Evolutionary conservation across 1,140 invertebrate species (phyloP).

Genomic region (Cepaea nemoralis): DNA sequence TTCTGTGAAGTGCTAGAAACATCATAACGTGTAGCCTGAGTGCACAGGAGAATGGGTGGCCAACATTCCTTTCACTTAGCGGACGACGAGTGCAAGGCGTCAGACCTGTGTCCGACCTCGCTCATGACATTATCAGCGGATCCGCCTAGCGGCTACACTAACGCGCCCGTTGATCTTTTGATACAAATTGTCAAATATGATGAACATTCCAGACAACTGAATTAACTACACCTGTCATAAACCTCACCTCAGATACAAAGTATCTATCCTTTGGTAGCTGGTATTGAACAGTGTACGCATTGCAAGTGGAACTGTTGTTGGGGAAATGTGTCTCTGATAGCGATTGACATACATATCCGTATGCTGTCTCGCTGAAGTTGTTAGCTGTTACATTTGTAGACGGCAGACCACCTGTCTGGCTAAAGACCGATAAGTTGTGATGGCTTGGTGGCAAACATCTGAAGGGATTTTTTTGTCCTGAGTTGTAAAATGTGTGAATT

Average conservation of each 20-base stretch:
- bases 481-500: neutral
- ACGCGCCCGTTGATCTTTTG: too few species aligned
- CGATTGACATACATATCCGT: neutral
- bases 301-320: neutral
- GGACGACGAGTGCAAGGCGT: too few species aligned
- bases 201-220: too few species aligned
- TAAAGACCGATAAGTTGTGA: neutral
- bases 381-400: neutral
- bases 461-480: slow-evolving; percentile 13
- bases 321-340: neutral
- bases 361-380: neutral
- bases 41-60: too few species aligned
- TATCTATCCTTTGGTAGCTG: slow-evolving; percentile 8
- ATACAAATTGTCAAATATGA: too few species aligned
- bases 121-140: too few species aligned
- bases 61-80: too few species aligned
- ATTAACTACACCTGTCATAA: too few species aligned
- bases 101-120: too few species aligned
- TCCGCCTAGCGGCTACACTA: too few species aligned
- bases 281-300: neutral
- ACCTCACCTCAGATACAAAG: neutral
- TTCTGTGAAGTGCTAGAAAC: too few species aligned
- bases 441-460: neutral
- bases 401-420: neutral
- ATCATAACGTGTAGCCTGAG: too few species aligned